Percentiles rank a stretch among this genome's conserved stretches.
phyloP scores from a whole-genome alignment of 37 sponge, comb jelly and placozoan genomes.

The Agelas oroides region DNA sequence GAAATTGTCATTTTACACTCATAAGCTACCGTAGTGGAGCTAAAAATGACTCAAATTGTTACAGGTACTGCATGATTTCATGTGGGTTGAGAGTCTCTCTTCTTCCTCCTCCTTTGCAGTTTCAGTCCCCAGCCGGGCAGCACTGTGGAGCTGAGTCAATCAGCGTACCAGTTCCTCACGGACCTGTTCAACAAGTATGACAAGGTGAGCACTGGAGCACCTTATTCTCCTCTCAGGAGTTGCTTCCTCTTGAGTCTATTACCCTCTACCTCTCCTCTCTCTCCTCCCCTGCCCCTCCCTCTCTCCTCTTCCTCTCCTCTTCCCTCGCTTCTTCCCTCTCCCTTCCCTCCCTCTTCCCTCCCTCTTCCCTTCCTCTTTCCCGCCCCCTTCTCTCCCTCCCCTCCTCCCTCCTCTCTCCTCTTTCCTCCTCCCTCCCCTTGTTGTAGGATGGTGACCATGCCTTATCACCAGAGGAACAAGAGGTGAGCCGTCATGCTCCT shows the following conservation, averaged over 20 bases:
- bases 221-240: too few relatives aligned
- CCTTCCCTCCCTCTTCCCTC: background rate
- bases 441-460: slow-evolving; percentile 80
- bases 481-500: slow-evolving; percentile 31
- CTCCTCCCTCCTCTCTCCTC: too few relatives aligned
- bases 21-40: too few relatives aligned
- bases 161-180: slow-evolving; percentile 73
- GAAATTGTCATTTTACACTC: background rate
- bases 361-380: too few relatives aligned
- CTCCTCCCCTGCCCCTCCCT: too few relatives aligned
- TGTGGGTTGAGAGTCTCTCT: background rate
- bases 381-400: too few relatives aligned
- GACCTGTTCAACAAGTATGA: slow-evolving; percentile 89
- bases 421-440: too few relatives aligned
- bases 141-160: slow-evolving; percentile 74
- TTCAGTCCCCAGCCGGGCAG: slow-evolving; percentile 76
- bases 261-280: too few relatives aligned
- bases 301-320: too few relatives aligned
- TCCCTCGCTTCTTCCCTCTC: background rate
- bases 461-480: slow-evolving; percentile 71
- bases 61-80: too few relatives aligned
- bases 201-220: slow-evolving; percentile 44
- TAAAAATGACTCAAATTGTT: too few relatives aligned
- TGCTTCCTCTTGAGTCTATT: too few relatives aligned
- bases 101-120: slow-evolving; percentile 15